Base-by-base conservation (phyloP, 2,888 invertebrate species). In the Balanococcus diminutus region DNA sequence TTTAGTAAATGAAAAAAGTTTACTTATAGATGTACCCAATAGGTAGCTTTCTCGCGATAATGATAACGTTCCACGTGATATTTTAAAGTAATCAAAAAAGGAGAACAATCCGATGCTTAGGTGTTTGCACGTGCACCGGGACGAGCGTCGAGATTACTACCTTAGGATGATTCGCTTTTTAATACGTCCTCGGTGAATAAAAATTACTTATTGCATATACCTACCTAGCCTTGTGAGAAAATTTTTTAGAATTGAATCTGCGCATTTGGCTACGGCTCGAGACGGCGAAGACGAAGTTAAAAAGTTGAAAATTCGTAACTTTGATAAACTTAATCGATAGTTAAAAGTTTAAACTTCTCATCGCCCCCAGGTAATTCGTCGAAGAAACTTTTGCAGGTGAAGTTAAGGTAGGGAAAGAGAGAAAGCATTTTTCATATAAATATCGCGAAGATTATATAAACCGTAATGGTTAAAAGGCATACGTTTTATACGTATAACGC, bases 381-480 rank as follows among this genome's bases (percentile, higher is more conserved):
- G 67, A 84, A n/a, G 84, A 84, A 84, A 84, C 36, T 84, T 84
- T 84, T 61, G 56, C 84, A 84, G 84, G 84, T 67, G 3, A 36
- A 83, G 51, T 11, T 16, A 56, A 31, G 6, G 32, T 6, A 14
- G 36, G 84, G 82, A 9, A 56, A 82, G 81, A 81, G 81, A 42
- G 42, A 46, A 32, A 82, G 51, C 46, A 83, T 84, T 84, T 84
- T 84, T 84, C 84, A 84, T 67, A 61, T 84, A 84, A 84, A 84
- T 84, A 84, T 84, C 61, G 67, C 39, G 84, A 84, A 84, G 84
- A 84, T 84, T 84, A 84, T 84, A 84, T 84, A 84, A 84, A 84
- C 61, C 84, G 84, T 84, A 67, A 84, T 84, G 84, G 84, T 84
- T 84, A 84, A 84, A 84, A 84, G 84, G 84, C 84, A 84, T 84